Base-by-base conservation (phyloP, 2,797 vertebrate species). In the Chrysocyon brachyurus region DNA sequence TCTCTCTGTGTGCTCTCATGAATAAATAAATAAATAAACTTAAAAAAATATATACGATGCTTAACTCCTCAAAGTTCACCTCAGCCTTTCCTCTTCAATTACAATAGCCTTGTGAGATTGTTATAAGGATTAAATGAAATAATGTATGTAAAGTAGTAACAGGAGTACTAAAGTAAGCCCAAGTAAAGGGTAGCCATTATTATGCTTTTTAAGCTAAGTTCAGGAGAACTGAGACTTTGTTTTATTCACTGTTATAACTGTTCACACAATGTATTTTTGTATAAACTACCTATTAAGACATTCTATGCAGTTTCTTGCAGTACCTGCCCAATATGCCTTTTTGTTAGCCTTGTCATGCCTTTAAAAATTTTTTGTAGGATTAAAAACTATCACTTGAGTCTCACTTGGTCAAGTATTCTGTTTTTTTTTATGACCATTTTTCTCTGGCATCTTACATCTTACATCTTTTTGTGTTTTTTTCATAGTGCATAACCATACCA, bases 401-500 rank as follows among this genome's bases (percentile, higher is more conserved):
- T 89, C 46, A 64, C 36, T 93, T 85, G 57, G 33, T 70, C 66
- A 92, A 83, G 57, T 73, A 61, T 57, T 89, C 31, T 72, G 21
- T 61, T 79, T 95, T 77, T 95, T 83, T 72, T 8, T 72, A 49
- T 63, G 12, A 31, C 61, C 19, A 17, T 85, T 96, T 88, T 68
- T 75, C 73, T 91, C 68, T 61, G 77, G 1, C 49, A n/a, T n/a
- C 28, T 70, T 64, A 70, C 15, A n/a, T n/a, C n/a, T n/a, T n/a
- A 92, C 12, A 19, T n/a, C 57, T 73, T 88, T 92, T 28, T 95
- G n/a, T 57, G 36, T 40, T 94, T 95, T 96, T 95, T 26, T 81
- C 28, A 49, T 46, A 90, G 26, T n/a, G 2, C 79, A 57, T 87
- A 87, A 52, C 28, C 14, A 40, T 17, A 57, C 17, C 24, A 12